Conservation (phyloP, 2,888 invertebrate genomes). For the Artemia sp. region DNA sequence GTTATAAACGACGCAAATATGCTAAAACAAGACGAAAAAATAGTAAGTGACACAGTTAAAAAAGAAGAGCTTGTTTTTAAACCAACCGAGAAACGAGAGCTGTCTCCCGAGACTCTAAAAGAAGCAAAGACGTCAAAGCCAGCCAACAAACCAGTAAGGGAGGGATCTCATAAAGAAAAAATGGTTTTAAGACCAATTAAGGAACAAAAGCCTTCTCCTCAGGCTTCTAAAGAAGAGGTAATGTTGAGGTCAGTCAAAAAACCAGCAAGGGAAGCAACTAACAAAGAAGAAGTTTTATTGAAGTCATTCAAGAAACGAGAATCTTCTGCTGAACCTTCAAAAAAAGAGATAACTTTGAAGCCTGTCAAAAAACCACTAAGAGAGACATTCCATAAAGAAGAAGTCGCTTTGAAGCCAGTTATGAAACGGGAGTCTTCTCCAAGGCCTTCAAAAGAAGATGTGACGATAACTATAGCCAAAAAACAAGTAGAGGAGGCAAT, state of each 20-base stretch:
- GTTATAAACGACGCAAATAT: not conserved
- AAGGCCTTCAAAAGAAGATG: too few relatives aligned
- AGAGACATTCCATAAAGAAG: slow-evolving; percentile 28
- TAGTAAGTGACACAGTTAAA: slow-evolving; percentile 23
- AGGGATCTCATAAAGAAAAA: slow-evolving; percentile 29
- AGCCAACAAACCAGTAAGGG: not conserved
- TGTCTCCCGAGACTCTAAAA: not conserved
- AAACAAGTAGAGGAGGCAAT: slow-evolving; percentile 29
- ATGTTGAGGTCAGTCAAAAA: not conserved
- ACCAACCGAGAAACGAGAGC: slow-evolving; percentile 28
- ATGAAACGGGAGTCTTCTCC: not conserved
- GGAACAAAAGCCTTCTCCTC: slow-evolving; percentile 29
- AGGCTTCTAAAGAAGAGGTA: not conserved
- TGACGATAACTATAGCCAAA: slow-evolving; percentile 22
- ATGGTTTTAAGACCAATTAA: slow-evolving; percentile 32
- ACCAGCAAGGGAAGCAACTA: slow-evolving; percentile 20
- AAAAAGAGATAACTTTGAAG: not conserved
- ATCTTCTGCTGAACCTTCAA: slow-evolving; percentile 24
- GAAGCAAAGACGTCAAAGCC: slow-evolving; percentile 2
- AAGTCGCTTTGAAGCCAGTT: slow-evolving; percentile 32
- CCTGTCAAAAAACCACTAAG: not conserved
- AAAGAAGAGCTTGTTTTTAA: slow-evolving; percentile 30
- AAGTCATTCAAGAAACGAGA: slow-evolving; percentile 29
- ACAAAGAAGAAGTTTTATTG: slow-evolving; percentile 29
- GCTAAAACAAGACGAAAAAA: slow-evolving; percentile 25